phyloP scores from a whole-genome alignment of 2,888 invertebrate species.

The Rotaria socialis region DNA sequence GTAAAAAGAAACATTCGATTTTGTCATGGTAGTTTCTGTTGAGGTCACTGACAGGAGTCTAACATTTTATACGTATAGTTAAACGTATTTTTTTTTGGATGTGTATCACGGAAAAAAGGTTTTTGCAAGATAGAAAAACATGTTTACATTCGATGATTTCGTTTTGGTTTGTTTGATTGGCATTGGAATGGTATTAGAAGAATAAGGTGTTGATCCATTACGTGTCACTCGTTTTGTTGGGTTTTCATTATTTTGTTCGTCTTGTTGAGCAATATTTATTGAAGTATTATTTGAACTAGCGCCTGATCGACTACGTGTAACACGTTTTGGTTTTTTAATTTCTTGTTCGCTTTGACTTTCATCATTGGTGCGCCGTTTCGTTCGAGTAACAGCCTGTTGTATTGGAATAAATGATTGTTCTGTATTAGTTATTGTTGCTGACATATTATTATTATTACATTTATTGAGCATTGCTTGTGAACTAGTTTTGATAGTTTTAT shows the following conservation, averaged over 20 bases:
- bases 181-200: neutral
- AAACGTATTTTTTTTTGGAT: too few species aligned
- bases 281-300: neutral
- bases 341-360: neutral
- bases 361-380: neutral
- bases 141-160: neutral
- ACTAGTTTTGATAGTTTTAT: neutral
- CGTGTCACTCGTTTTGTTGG: neutral
- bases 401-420: neutral
- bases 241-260: neutral
- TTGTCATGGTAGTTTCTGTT: too few species aligned
- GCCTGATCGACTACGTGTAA: neutral
- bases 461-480: neutral
- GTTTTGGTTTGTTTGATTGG: constrained; percentile 3
- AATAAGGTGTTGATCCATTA: neutral
- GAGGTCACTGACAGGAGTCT: too few species aligned
- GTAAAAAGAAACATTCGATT: too few species aligned
- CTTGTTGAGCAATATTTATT: neutral
- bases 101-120: too few species aligned
- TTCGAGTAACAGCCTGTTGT: neutral
- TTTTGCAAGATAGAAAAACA: too few species aligned
- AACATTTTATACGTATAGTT: too few species aligned
- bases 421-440: neutral
- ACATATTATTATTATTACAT: too few species aligned
- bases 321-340: neutral